Base-by-base conservation (phyloP, 2,797 vertebrate species). In the Chelmon rostratus region DNA sequence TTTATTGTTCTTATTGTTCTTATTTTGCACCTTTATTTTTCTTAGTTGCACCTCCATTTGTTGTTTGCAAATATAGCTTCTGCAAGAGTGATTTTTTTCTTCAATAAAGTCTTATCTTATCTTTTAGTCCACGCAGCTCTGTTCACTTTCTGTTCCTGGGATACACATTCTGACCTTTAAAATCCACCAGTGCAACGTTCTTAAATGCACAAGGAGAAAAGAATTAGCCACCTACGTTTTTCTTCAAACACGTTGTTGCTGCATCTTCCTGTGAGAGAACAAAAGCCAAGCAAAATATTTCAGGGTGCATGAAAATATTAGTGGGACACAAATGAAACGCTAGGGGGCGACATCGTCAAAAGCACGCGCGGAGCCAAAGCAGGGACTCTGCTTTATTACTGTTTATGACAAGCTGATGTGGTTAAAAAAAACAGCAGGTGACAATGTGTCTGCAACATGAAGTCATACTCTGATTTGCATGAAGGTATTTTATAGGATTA, bases 261-360 rank as follows among this genome's bases (percentile, higher is more conserved):
- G 93, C 97, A 98, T 90, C 90, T 93, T 88, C 95, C 97, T 98
- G 93, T 61, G 86, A 93, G 58, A 88, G 5, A 85, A 72, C 88
- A 66, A 74, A 56, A 9, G 61, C 3, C 56, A 44, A 35, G 74
- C 5, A 49, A 44, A 19, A 70, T 52, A 75, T n/a, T 64, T 28
- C 2, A 63, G 37, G 0, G 28, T 3, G 16, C 16, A 0, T 16
- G 9, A 0, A 64, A 50, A 42, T 21, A 44, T 23, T 2, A 12
- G 31, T 25, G 18, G 2, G 33, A 31, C 63, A 57, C 49, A 44
- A 31, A 59, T 28, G 0, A 13, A 35, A 72, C 92, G 66, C 89
- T 87, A 94, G 94, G 86, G 37, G 94, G 91, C 82, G 90, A 83
- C 85, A 78, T 73, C 18, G 64, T 57, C 75, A 76, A 72, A 68